Evolutionary conservation across 2,113 vertebrate genomes (phyloP), one percentile per base, ranked within the genome.

Genomic region (Rhineura floridana): DNA sequence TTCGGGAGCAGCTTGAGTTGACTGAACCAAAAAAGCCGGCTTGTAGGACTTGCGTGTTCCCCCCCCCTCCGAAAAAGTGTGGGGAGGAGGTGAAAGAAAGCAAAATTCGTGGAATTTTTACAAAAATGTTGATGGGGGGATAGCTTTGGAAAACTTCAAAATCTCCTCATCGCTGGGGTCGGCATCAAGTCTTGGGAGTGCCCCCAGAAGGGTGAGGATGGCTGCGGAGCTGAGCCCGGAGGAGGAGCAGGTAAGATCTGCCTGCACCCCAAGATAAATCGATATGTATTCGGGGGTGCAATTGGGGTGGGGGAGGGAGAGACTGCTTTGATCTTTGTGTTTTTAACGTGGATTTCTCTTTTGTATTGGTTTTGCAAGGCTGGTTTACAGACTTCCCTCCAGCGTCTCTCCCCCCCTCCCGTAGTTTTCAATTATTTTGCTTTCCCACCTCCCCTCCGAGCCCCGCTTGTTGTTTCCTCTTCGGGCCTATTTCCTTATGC

Each of bases 161-260:
- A 39, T 39, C 21, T 72, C 10, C 28, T 48, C 1, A 1, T 23
- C 17, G 6, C 82, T 19, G 2, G 52, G 3, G 82, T 21, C 63
- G 42, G 33, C 73, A 4, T 10, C 36, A 11, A 21, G 25, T 3
- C 36, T 17, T 50, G 70, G 33, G 55, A 25, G 21, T 21, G 62
- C 39, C 48, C 15, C 15, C 6, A n/a, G 30, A 15, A n/a, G 28
- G 21, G 5, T 5, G 79, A 89, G 90, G 78, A 96, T 97, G 96
- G 96, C 96, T 90, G 96, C 96, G 70, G 95, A 96, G 91, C 95
- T 97, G 93, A 97, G 95, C 93, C 95, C 94, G 42, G 97, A 97
- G 92, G 97, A 97, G 93, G 97, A 97, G 94, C 97, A 96, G 97
- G 97, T 97, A 95, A 90, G 95, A 73, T 30, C n/a, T 62, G 39